Conservation (phyloP, 2,113 vertebrate species). For the Mixornis gularis region DNA sequence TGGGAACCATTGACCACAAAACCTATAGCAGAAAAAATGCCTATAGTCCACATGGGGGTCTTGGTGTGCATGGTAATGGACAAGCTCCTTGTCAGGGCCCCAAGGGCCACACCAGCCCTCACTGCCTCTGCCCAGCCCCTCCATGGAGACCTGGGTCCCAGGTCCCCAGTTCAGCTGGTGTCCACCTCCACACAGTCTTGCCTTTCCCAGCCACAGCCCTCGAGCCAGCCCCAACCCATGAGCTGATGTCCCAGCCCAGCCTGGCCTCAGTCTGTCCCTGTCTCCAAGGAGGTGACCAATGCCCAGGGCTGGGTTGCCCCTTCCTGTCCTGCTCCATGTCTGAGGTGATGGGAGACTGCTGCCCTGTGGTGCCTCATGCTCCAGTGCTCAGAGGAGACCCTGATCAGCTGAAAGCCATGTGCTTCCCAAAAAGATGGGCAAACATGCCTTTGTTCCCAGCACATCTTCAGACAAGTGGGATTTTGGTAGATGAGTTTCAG, state of each 20-base stretch:
- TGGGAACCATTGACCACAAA: not conserved
- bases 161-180: not conserved
- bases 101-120: not conserved
- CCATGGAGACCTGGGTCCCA: accelerated
- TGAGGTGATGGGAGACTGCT: accelerated
- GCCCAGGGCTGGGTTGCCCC: not conserved
- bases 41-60: not conserved
- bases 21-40: not conserved
- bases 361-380: accelerated
- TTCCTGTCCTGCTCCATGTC: not conserved
- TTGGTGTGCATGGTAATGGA: not conserved
- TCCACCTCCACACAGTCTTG: not conserved
- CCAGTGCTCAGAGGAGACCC: not conserved
- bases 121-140: not conserved
- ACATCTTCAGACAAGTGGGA: not conserved
- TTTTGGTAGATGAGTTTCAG: not conserved
- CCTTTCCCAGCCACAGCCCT: not conserved
- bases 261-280: not conserved
- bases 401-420: not conserved
- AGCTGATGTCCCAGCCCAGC: not conserved
- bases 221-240: accelerated
- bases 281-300: accelerated
- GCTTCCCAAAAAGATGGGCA: not conserved
- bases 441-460: not conserved
- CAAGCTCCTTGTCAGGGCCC: not conserved